Evolutionary conservation across 2,888 invertebrate species (phyloP), one percentile per base, ranked within the genome.

Genomic region (Athripsodes cinereus): DNA sequence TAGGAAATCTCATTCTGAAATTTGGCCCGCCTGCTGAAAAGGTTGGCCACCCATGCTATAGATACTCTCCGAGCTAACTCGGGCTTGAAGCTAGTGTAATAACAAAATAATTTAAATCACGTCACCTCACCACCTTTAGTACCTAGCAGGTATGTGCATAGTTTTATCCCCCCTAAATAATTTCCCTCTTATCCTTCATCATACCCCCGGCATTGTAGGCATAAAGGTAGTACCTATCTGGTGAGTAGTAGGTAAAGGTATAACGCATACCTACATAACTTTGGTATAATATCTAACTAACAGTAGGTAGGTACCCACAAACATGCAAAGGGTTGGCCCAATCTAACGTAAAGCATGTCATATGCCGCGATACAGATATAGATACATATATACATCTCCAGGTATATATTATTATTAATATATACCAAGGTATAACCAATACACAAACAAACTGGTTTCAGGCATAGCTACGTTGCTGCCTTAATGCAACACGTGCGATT

Each of bases 261-360:
- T 57, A n/a, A n/a, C n/a, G n/a, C n/a, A n/a, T n/a, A n/a, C n/a
- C n/a, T n/a, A n/a, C n/a, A n/a, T n/a, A n/a, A n/a, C n/a, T n/a
- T n/a, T n/a, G n/a, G n/a, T n/a, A n/a, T n/a, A n/a, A n/a, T n/a
- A n/a, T n/a, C n/a, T n/a, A n/a, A n/a, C n/a, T n/a, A n/a, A n/a
- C 58, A 53, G 58, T 49, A 54, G n/a, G n/a, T n/a, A n/a, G n/a
- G n/a, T 26, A 26, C 26, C 26, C 60, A 55, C 51, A 51, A 58
- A 62, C 62, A 60, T 55, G 57, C 48, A 62, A 62, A 60, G 62
- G 62, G 63, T 57, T 57, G 61, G 61, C 54, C 61, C 63, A 55
- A 61, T 61, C 60, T 58, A 56, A 62, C 62, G 58, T 60, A 53
- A 59, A 58, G 51, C 61, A 59, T 63, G 63, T 63, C 63, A 61